Evolutionary conservation across 2,113 vertebrate genomes (phyloP), one percentile per base, ranked within the genome.

Genomic region (Phasianus colchicus): DNA sequence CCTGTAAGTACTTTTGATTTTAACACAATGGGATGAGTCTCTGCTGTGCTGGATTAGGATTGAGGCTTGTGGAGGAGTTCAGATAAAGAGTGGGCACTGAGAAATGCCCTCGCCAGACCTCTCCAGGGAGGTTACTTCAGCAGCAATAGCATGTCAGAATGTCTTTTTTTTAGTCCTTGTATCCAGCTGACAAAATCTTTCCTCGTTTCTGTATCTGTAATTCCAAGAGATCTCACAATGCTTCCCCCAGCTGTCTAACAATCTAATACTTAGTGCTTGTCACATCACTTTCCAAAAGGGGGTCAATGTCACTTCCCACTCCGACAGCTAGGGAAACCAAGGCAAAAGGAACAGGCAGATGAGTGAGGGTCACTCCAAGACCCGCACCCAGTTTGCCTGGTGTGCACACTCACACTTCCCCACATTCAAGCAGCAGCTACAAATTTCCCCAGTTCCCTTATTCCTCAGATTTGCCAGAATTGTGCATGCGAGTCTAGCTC

Each of bases 31-130:
- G 89, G 95, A 95, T 95, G 93, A 94, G 89, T 76, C 79, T 96
- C 83, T 92, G 93, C 95, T 95, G 92, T 57, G 92, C 92, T 89
- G 93, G 88, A 93, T 97, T 96, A 93, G 94, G 95, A 94, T 83
- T 93, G 92, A 83, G 92, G 94, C 75, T 60, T 92, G 95, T 52
- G 90, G 96, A 95, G 92, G 93, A 95, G 94, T 96, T 95, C 83
- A 91, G 95, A 97, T 90, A 96, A 96, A 93, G 92, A 95, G 96
- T 95, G 94, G 96, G 96, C 96, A 93, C 92, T 71, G 91, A 96
- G 90, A 94, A 94, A 95, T 93, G 93, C 95, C 96, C 96, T 95
- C 67, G 0, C 67, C 84, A 93, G 93, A 93, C 94, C 96, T 97
- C 96, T 95, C 94, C 40, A 78, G 92, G 91, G 91, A 95, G 76